Evolutionary conservation across 1,140 invertebrate genomes (phyloP), one percentile per base, ranked within the genome.

Genomic region (Diabrotica virgifera): DNA sequence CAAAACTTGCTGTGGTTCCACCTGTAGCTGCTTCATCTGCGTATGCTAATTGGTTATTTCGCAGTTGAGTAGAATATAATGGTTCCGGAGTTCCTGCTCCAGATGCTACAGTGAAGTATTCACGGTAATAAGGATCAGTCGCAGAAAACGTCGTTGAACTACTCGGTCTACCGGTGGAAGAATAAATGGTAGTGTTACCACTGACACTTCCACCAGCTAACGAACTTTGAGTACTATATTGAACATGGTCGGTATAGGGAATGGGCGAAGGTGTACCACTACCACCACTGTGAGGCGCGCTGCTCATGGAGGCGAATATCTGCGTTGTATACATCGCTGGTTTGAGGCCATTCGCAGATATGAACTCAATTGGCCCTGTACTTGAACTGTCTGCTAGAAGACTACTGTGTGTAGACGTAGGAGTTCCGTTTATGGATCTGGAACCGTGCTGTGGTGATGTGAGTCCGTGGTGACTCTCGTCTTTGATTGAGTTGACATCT

Each of bases 141-240:
- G 77, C 75, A 52, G 78, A 74, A 55, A 79, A 74, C 5, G 76
- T 73, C n/a, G 76, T 69, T n/a, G 73, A 72, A 60, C 73, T 77
- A 7, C 68, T 65, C 2, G 76, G 67, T 35, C 76, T 64, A 14
- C 70, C 70, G 12, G 69, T 69, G 6, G 76, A 66, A 64, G 72
- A 57, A 66, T 72, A 71, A 63, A 68, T 69, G 36, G 68, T 62
- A 3, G 74, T 62, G 37, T 74, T 71, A 10, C 73, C 57, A 65
- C 64, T 54, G 74, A 46, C 5, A 65, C 60, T 46, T 51, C 64
- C 64, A 46, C 61, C 63, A 8, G 63, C 69, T 61, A 71, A 79
- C 67, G 79, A 82, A 77, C 79, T 84, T 77, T 79, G 83, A 68
- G 80, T 81, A 72, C 85, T 85, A 74, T 85, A 83, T 59, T 80